These are phyloP conservation scores for Grammomys dolichurus DNA, from an alignment of 2,113 vertebrate species.

Conservation along the genomic window DNA sequence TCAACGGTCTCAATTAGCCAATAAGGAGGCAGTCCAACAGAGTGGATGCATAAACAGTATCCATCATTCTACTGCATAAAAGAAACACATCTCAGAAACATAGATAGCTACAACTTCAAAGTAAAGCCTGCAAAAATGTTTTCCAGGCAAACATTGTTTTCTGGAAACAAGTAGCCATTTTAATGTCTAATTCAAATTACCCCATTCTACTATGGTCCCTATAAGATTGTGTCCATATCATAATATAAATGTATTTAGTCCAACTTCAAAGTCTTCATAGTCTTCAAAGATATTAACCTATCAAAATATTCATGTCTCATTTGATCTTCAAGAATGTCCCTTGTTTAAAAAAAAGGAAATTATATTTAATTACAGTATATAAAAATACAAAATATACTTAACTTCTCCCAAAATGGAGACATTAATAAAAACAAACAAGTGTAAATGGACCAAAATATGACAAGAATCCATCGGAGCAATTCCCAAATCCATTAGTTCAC, in stretches of 20 bases:
- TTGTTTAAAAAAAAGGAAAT: neutral
- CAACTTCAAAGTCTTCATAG: neutral
- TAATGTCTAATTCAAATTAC: no score
- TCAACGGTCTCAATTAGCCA: no score
- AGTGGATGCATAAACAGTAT: no score
- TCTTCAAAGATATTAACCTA: neutral
- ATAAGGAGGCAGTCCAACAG: no score
- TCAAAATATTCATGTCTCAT: neutral
- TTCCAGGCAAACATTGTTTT: no score
- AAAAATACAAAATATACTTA: neutral
- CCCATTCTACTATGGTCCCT: no score
- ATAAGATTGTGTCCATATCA: neutral
- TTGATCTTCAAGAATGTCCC: neutral
- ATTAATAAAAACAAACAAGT: neutral
- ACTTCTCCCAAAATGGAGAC: neutral
- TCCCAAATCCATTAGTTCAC: neutral
- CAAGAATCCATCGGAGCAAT: neutral
- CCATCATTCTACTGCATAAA: no score
- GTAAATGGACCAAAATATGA: neutral
- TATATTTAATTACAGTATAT: neutral
- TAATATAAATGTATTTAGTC: neutral
- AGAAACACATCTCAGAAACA: no score
- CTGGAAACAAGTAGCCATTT: no score
- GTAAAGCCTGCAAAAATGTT: no score
- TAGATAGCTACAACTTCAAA: no score